These are phyloP conservation scores for Artibeus lituratus DNA, from an alignment of 2,797 vertebrate species.

Conservation along the genomic window DNA sequence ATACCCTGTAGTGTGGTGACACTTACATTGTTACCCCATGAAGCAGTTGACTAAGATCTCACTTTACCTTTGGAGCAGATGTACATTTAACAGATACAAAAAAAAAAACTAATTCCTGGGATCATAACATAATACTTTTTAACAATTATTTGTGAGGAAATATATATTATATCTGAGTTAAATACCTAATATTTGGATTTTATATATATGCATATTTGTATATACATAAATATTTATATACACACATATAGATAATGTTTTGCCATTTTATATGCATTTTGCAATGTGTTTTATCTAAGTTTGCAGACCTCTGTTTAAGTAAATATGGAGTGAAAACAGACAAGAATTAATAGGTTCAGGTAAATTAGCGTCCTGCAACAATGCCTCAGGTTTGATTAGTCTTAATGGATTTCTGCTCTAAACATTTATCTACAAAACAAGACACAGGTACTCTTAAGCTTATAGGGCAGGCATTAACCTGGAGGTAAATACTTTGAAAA, in stretches of 20 bases:
- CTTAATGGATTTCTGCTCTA: constrained; percentile 65
- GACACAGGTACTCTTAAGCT: constrained; percentile 42
- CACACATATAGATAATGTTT: background rate
- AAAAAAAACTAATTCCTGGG: background rate
- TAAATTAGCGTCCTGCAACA: constrained; percentile 56
- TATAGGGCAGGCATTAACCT: constrained; percentile 24
- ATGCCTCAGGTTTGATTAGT: constrained; percentile 55
- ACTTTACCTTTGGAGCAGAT: background rate
- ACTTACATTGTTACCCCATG: background rate
- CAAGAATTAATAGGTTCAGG: constrained; percentile 62
- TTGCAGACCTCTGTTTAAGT: constrained; percentile 17
- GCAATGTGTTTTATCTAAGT: constrained; percentile 51
- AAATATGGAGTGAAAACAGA: constrained; percentile 56
- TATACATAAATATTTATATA: background rate
- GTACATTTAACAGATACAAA: background rate
- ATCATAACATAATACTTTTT: background rate
- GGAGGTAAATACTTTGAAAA: constrained; percentile 42
- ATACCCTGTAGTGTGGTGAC: background rate
- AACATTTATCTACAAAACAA: constrained; percentile 71
- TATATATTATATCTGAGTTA: background rate
- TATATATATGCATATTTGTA: background rate
- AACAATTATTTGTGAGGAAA: background rate
- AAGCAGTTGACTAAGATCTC: background rate
- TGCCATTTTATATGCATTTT: background rate
- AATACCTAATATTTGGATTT: background rate